Percentiles rank a stretch among this genome's conserved stretches.
These are phyloP conservation scores for Lathamus discolor DNA, from an alignment of 2,113 vertebrate genomes.

Conservation along the genomic window DNA sequence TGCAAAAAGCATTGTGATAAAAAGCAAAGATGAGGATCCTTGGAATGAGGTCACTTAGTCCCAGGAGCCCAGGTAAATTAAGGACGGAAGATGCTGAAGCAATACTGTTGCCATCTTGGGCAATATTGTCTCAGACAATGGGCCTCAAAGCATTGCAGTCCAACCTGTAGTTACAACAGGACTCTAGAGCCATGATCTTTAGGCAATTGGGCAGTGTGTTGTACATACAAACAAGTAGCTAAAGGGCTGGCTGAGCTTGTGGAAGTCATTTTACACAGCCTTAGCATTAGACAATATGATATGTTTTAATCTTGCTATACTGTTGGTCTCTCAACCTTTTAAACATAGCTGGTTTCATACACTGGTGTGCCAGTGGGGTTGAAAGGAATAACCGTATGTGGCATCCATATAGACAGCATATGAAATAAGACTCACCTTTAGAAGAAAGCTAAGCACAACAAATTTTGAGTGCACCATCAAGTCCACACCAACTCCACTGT, in stretches of 20 bases:
- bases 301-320: neutral
- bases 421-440: neutral
- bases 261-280: neutral
- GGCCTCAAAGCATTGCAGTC: neutral
- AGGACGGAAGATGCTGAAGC: neutral
- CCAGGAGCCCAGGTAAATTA: neutral
- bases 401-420: neutral
- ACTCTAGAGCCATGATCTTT: neutral
- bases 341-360: neutral
- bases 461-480: neutral
- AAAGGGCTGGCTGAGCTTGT: neutral
- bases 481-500: neutral
- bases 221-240: neutral
- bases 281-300: neutral
- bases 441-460: neutral
- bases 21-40: neutral
- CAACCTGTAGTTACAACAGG: neutral
- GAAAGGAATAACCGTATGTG: neutral
- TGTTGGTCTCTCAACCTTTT: neutral
- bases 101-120: neutral
- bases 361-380: neutral
- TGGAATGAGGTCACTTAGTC: neutral
- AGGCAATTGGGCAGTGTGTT: neutral
- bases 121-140: neutral
- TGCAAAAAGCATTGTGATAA: neutral